Evolutionary conservation across 2,888 invertebrate genomes (phyloP).

Genomic region (Orgyia antiqua): DNA sequence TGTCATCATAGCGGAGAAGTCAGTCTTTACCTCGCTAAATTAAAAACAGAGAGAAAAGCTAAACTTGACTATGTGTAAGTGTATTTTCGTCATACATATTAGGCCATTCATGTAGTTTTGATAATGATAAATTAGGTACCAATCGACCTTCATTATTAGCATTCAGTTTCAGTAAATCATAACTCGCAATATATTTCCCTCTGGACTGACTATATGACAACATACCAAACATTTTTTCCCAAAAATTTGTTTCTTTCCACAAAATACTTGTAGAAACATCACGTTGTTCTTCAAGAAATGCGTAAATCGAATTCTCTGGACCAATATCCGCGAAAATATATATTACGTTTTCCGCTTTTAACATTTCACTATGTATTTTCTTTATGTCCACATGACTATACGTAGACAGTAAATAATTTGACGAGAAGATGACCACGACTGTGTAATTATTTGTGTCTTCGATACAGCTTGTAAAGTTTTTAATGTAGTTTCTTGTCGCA

Average conservation of each 20-base stretch:
- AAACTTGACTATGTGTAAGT: conserved; percentile 57
- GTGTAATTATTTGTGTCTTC: conserved; percentile 32
- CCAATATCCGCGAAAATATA: conserved; percentile 61
- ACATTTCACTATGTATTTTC: conserved; percentile 62
- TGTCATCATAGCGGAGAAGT: conserved; percentile 53
- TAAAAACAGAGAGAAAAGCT: conserved; percentile 41
- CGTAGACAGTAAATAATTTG: conserved; percentile 57
- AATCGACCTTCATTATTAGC: conserved; percentile 23
- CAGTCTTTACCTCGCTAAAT: conserved; percentile 74
- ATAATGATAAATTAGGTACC: conserved; percentile 33
- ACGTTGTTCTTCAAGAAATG: conserved; percentile 62
- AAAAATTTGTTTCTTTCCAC: conserved; percentile 62
- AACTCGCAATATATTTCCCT: conserved; percentile 9
- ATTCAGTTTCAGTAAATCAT: conserved; percentile 10
- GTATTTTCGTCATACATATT: conserved; percentile 39
- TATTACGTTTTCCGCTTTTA: conserved; percentile 52
- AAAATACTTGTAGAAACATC: conserved; percentile 47
- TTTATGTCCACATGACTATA: conserved; percentile 65
- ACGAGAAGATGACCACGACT: conserved; percentile 55
- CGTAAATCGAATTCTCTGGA: conserved; percentile 63
- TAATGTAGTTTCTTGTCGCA: conserved; percentile 31
- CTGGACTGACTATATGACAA: conserved; percentile 24
- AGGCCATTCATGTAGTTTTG: conserved; percentile 40
- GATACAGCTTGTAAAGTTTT: conserved; percentile 30
- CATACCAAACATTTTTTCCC: conserved; percentile 45